Conservation (phyloP, 2,888 invertebrate species). For the Dexiosoma caninum region DNA sequence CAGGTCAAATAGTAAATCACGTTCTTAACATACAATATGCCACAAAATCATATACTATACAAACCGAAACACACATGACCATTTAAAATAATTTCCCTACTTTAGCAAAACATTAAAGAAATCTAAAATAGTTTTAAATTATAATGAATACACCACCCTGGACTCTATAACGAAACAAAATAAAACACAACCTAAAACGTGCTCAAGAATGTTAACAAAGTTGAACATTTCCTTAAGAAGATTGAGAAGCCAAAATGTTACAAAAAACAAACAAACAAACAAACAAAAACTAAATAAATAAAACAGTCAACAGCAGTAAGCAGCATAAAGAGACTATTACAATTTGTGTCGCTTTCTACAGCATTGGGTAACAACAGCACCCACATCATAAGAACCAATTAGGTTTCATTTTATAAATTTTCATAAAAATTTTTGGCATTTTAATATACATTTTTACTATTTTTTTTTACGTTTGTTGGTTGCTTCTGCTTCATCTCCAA, state of each 20-base stretch:
- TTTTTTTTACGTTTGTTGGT: background rate
- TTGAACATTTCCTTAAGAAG: constrained; percentile 45
- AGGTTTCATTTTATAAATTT: constrained; percentile 61
- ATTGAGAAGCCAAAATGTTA: background rate
- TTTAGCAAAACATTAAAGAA: constrained; percentile 28
- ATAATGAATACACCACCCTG: constrained; percentile 49
- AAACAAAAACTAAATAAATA: too few species aligned
- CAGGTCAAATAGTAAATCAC: constrained; percentile 62
- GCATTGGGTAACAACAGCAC: constrained; percentile 29
- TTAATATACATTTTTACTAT: background rate
- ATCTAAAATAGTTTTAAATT: constrained; percentile 56
- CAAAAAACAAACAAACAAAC: too few species aligned
- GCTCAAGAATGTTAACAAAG: constrained; percentile 57
- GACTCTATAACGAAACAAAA: background rate
- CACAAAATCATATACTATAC: constrained; percentile 8
- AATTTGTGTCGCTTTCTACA: background rate
- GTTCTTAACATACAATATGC: constrained; percentile 45
- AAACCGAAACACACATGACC: constrained; percentile 33
- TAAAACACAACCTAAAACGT: constrained; percentile 50
- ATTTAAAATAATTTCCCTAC: constrained; percentile 25
- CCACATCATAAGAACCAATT: constrained; percentile 59
- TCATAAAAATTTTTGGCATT: constrained; percentile 59
- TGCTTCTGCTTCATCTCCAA: constrained; percentile 29
- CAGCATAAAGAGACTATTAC: background rate
- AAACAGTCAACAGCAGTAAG: background rate